Evolutionary conservation across 2,888 invertebrate genomes (phyloP), one percentile per base, ranked within the genome.

Genomic region (Chrysodeixis includens): DNA sequence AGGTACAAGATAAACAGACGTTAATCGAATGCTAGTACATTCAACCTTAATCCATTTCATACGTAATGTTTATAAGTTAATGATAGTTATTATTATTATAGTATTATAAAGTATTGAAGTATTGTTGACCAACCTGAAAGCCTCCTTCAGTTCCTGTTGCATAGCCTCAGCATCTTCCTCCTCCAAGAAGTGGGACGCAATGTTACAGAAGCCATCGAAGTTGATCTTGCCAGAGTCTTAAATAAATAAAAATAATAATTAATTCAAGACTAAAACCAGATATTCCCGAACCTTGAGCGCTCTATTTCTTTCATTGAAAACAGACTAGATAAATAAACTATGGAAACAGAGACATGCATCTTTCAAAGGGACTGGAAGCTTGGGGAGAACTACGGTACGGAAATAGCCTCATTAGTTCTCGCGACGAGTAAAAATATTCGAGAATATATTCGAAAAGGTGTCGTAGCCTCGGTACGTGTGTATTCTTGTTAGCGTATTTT

Each of bases 71-170:
- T 16, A 46, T 4, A 2, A 46, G 18, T 46, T 9, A 8, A 22
- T 22, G n/a, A n/a, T n/a, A n/a, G 3, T 22, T 14, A 16, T 46
- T 16, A 2, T 52, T 22, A 9, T 2, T 5, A 16, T 18, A 30
- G 2, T 1, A 52, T 26, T 26, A 6, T 26, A 52, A 26, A 30
- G 26, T 5, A 16, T 9, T 49, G 7, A 22, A 40, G 35, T 7
- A 44, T 12, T 51, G 5, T 35, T 26, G 18, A 60, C 59, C 16
- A 22, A 96, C 96, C 99, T 97, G 96, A 99, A 99, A 72, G 99
- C 99, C 95, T 99, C 99, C 87, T 99, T 98, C 84, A 99, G 96
- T 95, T 99, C 99, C 88, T 99, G 98, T 93, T 98, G 98, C 96
- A 98, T 98, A 71, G 98, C 98, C 92, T 99, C 99, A 71, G 98